Base-by-base conservation (phyloP, 2,113 vertebrate species). In the Podarcis raffonei region DNA sequence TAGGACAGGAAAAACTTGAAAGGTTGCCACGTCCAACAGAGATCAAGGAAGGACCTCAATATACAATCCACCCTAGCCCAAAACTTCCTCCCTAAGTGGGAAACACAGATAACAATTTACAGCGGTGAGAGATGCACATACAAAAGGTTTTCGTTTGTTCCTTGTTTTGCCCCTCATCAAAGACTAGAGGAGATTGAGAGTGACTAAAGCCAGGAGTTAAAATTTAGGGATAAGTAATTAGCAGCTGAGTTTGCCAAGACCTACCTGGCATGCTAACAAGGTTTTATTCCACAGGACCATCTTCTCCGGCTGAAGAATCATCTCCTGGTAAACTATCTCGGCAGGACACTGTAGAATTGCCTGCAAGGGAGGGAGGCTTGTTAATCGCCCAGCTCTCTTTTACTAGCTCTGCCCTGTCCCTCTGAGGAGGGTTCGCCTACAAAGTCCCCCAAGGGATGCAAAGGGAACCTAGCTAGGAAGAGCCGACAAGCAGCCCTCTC, bases 201-300 rank as follows among this genome's bases (percentile, higher is more conserved):
- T 81, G 53, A 42, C 76, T 8, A 13, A 6, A 65, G 27, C 35
- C 57, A 88, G 37, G 4, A 32, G 59, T 6, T 42, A 74, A 53
- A 37, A 57, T 71, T 74, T 30, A 81, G 48, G 25, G 15, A 37
- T 30, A 87, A 32, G 69, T 62, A 9, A 74, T 65, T 8, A 65
- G 57, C 35, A 66, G 13, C 57, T 4, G 27, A 69, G 23, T 78
- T 15, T 22, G 8, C n/a, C 83, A 68, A 12, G 92, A 86, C 96
- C 95, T 87, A 99, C 99, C 98, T 99, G 98, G 96, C 99, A 99
- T 35, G 92, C 97, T 0, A 98, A 97, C 90, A 99, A 96, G 0
- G 99, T 99, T 96, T 95, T 98, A 96, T 99, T 99, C 99, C 99
- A 99, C 72, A 98, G 96, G 87, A 98, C 98, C 98, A 99, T 98